A percentile compares a stretch with the other conserved stretches of the same genome.
Evolutionary conservation across 53 echinoderm and acorn worm genomes (phyloP).

Genomic region (Zoroaster sp.): DNA sequence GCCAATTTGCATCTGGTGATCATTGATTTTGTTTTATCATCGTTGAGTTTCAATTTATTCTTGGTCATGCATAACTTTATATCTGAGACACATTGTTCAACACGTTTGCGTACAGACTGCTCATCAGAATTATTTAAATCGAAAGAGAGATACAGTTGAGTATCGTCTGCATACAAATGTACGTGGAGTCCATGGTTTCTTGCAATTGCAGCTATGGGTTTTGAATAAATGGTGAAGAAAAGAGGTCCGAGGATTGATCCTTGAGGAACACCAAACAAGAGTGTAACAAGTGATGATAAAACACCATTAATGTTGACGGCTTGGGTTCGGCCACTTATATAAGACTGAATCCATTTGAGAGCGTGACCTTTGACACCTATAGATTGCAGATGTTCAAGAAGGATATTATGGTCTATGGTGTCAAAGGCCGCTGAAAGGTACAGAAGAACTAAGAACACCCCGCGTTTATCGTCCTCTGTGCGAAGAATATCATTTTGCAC

Average conservation of each 20-base stretch:
- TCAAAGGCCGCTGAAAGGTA: no score
- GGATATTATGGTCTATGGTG: no score
- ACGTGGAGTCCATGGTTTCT: slow-evolving; percentile 12
- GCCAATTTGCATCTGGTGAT: no score
- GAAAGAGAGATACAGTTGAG: slow-evolving; percentile 19
- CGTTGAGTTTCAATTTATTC: no score
- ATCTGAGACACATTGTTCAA: slow-evolving; percentile 6
- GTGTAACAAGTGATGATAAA: no score
- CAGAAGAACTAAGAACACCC: background rate
- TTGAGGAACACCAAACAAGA: no score
- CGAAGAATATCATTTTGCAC: slow-evolving; percentile 12
- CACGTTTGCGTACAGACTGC: background rate
- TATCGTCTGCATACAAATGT: slow-evolving; percentile 52
- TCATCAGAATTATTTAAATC: background rate
- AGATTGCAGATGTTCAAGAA: background rate
- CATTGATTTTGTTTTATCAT: no score
- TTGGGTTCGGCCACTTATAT: slow-evolving; percentile 12
- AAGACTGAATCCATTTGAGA: no score
- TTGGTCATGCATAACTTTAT: slow-evolving; percentile 40
- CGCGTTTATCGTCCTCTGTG: background rate
- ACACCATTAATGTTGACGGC: slow-evolving; percentile 40
- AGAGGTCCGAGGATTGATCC: no score
- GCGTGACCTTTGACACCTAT: slow-evolving; percentile 9
- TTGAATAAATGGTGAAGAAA: no score
- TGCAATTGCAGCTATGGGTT: no score